Percentiles rank a stretch among this genome's conserved stretches.
phyloP scores from a whole-genome alignment of 2,888 invertebrate species.

The Hydroisotoma schaefferi region DNA sequence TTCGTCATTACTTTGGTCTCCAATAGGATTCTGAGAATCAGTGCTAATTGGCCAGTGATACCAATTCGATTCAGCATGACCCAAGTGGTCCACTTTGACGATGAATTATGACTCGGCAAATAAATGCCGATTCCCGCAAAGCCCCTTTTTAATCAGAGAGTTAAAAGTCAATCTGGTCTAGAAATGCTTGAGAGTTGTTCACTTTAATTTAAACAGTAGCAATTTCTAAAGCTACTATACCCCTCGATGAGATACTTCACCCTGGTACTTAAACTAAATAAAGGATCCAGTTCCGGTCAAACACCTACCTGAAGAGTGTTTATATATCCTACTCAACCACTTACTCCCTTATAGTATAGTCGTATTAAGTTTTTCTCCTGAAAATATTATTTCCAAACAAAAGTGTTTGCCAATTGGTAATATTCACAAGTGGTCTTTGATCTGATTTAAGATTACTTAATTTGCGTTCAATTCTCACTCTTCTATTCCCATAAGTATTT shows the following conservation, averaged over 20 bases:
- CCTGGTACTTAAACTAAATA: constrained; percentile 11
- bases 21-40: constrained; percentile 10
- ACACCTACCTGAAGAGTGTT: constrained; percentile 14
- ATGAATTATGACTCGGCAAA: constrained; percentile 17
- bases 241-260: constrained; percentile 6
- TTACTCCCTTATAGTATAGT: background rate
- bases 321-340: background rate
- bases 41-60: background rate
- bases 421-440: background rate
- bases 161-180: background rate
- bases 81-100: constrained; percentile 45
- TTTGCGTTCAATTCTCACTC: background rate
- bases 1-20: too few relatives aligned
- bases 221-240: background rate
- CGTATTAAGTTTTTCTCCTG: background rate
- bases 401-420: background rate
- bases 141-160: background rate
- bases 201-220: background rate
- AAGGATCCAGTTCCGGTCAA: constrained; percentile 23
- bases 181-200: background rate
- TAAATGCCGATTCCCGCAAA: constrained; percentile 10
- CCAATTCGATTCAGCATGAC: background rate
- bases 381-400: background rate
- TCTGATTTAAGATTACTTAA: constrained; percentile 4
- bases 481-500: too few relatives aligned